Evolutionary conservation across 2,797 vertebrate species (phyloP), one percentile per base, ranked within the genome.

Genomic region (Lithobates pipiens): DNA sequence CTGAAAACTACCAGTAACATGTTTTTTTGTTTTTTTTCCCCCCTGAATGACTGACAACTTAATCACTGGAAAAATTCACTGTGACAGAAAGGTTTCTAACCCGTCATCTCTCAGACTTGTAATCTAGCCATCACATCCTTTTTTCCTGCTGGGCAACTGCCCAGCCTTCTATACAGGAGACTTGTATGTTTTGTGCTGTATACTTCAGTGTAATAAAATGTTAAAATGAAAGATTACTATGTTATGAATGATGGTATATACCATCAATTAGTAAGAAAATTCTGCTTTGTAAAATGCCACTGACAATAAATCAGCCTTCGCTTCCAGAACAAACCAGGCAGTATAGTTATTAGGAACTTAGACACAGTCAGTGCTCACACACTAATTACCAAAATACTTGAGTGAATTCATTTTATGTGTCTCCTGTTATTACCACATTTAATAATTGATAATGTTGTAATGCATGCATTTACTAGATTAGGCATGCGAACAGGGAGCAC

Each of bases 31-130:
- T 36, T 36, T 36, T 1, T 36, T 32, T 32, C 3, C 3, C 3
- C 3, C 32, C 69, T 34, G 25, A 23, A 18, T 13, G 67, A 68
- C 10, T 68, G 67, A 71, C 29, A 36, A 1, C 27, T 71, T 34
- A 71, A 68, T 68, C 67, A 36, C 69, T 71, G 69, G 69, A 71
- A 16, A 71, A 71, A 71, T 71, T 18, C 27, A 71, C 16, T 65
- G 61, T 65, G 61, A 65, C 61, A 65, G 21, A 65, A 25, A 54
- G 50, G 50, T 54, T 54, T 54, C n/a, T 65, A 65, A 23, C 61
- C 61, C 10, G 23, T 25, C 61, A 65, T 65, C n/a, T 65, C 23
- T 65, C n/a, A 65, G 61, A 9, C 50, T 54, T 54, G 50, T 65
- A 65, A 65, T 65, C 61, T 65, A 25, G 61, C 61, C 61, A 65